A percentile compares a stretch with the other conserved stretches of the same genome.
These are phyloP conservation scores for Leiothrix lutea DNA, from an alignment of 2,113 vertebrate genomes.

Conservation along the genomic window DNA sequence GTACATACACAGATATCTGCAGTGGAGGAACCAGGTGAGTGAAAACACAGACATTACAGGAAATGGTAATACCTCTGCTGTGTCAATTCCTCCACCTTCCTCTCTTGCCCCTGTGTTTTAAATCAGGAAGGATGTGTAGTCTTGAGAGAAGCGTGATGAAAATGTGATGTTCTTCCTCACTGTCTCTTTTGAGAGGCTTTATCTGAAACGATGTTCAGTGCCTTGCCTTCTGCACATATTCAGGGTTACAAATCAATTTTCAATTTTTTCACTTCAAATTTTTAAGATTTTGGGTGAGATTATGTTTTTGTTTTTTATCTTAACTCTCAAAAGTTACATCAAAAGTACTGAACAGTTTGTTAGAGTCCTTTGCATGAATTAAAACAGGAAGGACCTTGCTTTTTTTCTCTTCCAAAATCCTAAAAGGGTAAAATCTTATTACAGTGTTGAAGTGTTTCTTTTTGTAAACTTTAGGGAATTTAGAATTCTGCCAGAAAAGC, in stretches of 20 bases:
- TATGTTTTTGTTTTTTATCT: not conserved
- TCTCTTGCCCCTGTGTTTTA: not conserved
- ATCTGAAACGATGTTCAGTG: not conserved
- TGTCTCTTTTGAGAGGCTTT: not conserved
- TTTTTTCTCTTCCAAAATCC: not conserved
- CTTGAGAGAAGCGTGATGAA: not conserved
- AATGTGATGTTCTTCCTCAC: not conserved
- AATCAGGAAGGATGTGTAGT: fast-evolving
- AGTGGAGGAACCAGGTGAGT: not conserved
- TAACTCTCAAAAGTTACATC: not conserved
- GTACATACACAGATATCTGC: not conserved
- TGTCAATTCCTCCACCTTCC: not conserved
- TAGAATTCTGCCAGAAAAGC: not conserved
- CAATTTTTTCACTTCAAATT: not conserved
- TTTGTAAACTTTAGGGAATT: not conserved
- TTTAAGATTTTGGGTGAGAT: not conserved
- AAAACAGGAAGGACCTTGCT: not conserved
- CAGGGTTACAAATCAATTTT: not conserved
- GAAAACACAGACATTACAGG: fast-evolving
- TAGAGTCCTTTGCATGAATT: not conserved
- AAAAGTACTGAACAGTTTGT: not conserved
- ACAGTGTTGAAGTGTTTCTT: not conserved
- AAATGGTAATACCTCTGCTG: not conserved
- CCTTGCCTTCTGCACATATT: not conserved
- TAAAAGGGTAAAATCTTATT: not conserved